Evolutionary conservation across 2,888 invertebrate genomes (phyloP), one percentile per base, ranked within the genome.

Genomic region (Drosophila barbarae): DNA sequence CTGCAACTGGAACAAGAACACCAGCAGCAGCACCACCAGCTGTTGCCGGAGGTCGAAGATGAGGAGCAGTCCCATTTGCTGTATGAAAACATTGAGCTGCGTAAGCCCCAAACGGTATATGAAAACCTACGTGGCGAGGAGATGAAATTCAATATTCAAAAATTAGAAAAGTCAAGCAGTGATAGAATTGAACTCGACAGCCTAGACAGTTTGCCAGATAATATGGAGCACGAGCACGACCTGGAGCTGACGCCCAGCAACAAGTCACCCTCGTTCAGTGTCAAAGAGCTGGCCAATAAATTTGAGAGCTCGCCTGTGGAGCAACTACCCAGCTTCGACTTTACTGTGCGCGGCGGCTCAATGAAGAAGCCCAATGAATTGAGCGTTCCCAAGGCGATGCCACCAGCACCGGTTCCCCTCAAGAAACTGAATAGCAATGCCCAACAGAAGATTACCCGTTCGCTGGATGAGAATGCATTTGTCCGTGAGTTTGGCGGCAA

Each of bases 391-490:
- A 72, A 74, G 12, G 66, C 81, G 1, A 53, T 71, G 30, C 57
- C 70, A 12, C 60, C 70, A 10, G 69, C 63, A 8, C 78, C 76
- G 0, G 73, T 72, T 32, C 66, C 78, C 5, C 73, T 83, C 5
- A 84, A 84, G 63, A 84, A 92, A 53, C 90, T 93, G 0, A 93
- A 93, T 81, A 92, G 39, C 15, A 46, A 92, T 70, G 91, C 93
- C 0, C 89, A 90, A 54, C 89, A 90, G 54, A 93, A 92, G 82
- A 89, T 90, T 41, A 93, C 94, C 0, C 90, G 94, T 28, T 94
- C 94, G 1, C 87, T 94, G 56, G 94, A 94, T 86, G 94, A 94
- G 77, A 93, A 93, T 72, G 94, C 93, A 12, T 94, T 95, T 75
- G 90, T 93, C 2, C 92, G 93, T 69, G 94, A 94, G 84, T 94